These are phyloP conservation scores for Osmerus eperlanus DNA, from an alignment of 2,113 vertebrate species.

Conservation along the genomic window DNA sequence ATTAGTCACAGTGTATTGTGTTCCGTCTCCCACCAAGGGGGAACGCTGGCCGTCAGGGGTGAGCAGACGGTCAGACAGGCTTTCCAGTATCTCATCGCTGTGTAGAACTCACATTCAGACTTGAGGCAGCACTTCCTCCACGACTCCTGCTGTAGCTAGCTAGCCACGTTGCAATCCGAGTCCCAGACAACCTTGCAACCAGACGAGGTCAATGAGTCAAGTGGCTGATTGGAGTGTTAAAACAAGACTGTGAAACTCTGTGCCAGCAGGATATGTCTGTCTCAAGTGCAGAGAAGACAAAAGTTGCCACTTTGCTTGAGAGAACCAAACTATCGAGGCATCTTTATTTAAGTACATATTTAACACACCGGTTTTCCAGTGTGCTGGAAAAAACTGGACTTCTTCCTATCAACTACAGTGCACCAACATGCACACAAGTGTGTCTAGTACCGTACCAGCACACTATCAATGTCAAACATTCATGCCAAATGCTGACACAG, in stretches of 20 bases:
- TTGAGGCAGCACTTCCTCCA: not conserved
- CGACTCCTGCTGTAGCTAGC: not conserved
- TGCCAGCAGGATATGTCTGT: not conserved
- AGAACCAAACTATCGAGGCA: too few relatives aligned
- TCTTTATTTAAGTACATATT: not conserved
- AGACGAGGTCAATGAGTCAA: not conserved
- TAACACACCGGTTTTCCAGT: not conserved
- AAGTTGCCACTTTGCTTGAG: too few relatives aligned
- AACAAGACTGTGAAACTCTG: slow-evolving; percentile 5
- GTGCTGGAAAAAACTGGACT: not conserved
- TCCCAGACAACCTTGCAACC: not conserved
- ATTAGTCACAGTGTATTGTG: slow-evolving; percentile 16
- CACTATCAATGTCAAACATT: slow-evolving; percentile 22
- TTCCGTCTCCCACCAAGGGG: slow-evolving; percentile 5
- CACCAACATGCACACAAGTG: not conserved
- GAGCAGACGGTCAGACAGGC: slow-evolving; percentile 9
- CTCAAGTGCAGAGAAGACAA: not conserved
- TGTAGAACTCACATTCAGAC: not conserved
- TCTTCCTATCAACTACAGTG: not conserved
- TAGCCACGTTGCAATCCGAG: not conserved
- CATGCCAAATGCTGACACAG: slow-evolving; percentile 40
- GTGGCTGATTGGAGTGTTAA: not conserved
- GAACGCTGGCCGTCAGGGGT: slow-evolving; percentile 5
- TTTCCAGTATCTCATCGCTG: not conserved
- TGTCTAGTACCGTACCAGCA: slow-evolving; percentile 9